These are phyloP conservation scores for Spinibarbus caldwelli DNA, from an alignment of 2,797 vertebrate species.

Conservation along the genomic window DNA sequence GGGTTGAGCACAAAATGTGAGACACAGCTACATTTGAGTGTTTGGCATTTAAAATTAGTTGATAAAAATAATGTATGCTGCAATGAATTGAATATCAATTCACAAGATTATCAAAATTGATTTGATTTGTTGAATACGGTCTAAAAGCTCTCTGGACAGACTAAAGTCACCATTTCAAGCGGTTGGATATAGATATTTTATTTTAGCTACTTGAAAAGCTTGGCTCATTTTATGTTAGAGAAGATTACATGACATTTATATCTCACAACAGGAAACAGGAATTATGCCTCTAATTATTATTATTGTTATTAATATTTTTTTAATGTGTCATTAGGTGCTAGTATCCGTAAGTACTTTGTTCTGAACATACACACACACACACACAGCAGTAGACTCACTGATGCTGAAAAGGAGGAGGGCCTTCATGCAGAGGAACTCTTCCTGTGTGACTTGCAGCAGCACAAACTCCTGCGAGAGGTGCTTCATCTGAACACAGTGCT, in stretches of 20 bases:
- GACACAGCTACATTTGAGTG: neutral
- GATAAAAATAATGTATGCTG: neutral
- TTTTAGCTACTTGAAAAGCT: neutral
- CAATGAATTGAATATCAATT: neutral
- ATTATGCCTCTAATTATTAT: no score
- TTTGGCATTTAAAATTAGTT: neutral
- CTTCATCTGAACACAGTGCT: conserved; percentile 93
- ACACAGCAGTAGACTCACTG: conserved; percentile 79
- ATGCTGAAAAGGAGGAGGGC: conserved; percentile 97
- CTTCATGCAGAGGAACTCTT: conserved; percentile 99
- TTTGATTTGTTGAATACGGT: neutral
- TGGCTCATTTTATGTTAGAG: neutral
- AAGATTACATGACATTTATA: neutral
- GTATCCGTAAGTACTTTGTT: neutral
- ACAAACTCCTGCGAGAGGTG: conserved; percentile 95
- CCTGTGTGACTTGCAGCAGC: conserved; percentile 93
- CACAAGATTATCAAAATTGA: neutral
- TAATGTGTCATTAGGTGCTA: neutral
- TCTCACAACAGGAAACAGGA: neutral
- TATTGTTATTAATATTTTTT: neutral
- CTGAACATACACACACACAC: neutral
- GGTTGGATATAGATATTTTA: neutral
- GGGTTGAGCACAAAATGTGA: neutral
- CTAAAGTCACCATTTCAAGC: neutral
- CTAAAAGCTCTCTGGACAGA: neutral